Conservation (phyloP, 2,113 vertebrate genomes). For the Cinclus mexicanus region DNA sequence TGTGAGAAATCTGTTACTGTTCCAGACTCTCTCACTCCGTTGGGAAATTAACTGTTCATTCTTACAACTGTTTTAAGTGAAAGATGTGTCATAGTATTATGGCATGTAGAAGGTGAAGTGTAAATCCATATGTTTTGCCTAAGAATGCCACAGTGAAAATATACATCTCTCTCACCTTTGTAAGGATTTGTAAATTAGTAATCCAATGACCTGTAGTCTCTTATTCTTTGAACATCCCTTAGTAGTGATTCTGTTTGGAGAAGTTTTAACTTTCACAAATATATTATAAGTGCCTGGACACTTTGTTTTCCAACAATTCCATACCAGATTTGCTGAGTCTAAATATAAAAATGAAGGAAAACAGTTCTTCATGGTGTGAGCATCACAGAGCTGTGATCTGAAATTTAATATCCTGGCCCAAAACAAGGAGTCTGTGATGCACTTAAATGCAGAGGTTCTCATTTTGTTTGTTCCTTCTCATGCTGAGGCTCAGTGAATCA, state of each 20-base stretch:
- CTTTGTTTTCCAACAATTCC: not conserved
- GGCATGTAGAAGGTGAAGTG: not conserved
- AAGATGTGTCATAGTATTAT: not conserved
- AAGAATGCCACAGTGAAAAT: not conserved
- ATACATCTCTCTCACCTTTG: not conserved
- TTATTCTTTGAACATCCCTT: not conserved
- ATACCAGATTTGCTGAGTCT: not conserved
- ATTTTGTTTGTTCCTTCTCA: slow-evolving; percentile 1
- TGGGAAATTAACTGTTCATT: not conserved
- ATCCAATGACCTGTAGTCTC: not conserved
- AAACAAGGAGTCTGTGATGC: not conserved
- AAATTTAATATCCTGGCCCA: slow-evolving; percentile 34
- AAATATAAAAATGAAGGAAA: not conserved
- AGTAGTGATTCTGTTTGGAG: not conserved
- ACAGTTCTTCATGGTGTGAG: not conserved
- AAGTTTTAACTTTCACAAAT: not conserved
- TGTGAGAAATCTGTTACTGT: not conserved
- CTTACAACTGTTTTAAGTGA: not conserved
- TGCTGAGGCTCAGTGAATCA: not conserved
- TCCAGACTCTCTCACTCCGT: not conserved
- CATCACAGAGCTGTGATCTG: not conserved
- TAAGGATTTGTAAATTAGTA: not conserved
- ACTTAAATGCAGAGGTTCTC: not conserved
- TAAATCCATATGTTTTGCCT: not conserved
- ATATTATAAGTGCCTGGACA: not conserved